Evolutionary conservation across 1,140 invertebrate genomes (phyloP), one percentile per base, ranked within the genome.

Genomic region (Drosophila serrata): DNA sequence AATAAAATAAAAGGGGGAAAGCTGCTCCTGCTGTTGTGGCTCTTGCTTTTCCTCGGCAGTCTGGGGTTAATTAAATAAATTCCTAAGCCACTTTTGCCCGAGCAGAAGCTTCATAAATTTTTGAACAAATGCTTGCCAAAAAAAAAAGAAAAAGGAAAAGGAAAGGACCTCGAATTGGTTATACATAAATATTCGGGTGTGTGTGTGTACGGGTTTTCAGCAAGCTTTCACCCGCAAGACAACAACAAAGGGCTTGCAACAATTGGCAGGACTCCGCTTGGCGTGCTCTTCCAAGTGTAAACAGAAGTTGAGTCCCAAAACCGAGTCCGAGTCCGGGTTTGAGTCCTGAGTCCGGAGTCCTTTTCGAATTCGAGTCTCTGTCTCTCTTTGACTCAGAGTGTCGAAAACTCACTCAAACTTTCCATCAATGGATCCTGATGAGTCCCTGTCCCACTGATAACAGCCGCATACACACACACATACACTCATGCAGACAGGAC

Each of bases 11-110:
- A 42, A 35, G 19, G 68, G 65, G 51, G 13, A 49, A 58, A 72
- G 19, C 27, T n/a, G n/a, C 45, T 68, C 43, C 48, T 17, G 17
- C 45, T 73, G 53, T 40, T 63, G 60, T 74, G 68, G 76, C 31
- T 37, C 33, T 60, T 75, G 69, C 67, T 62, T 57, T 63, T 62
- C 56, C 58, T 61, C 48, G 75, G 55, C 60, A 70, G 82, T 43
- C 58, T 74, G 75, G 80, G 85, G 81, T 88, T 88, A 88, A 88
- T 88, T 88, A 82, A 82, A 82, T 82, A 82, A 82, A 87, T 79
- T 76, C 57, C 78, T 67, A 86, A 82, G 56, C 68, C 58, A 63
- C 51, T 53, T 72, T 59, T 72, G 42, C 42, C 24, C 37, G 15
- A 56, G n/a, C 61, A 67, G 57, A 65, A 60, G 72, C 53, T 73